Base-by-base conservation (phyloP, 2,888 invertebrate genomes). In the Euclidia mi region DNA sequence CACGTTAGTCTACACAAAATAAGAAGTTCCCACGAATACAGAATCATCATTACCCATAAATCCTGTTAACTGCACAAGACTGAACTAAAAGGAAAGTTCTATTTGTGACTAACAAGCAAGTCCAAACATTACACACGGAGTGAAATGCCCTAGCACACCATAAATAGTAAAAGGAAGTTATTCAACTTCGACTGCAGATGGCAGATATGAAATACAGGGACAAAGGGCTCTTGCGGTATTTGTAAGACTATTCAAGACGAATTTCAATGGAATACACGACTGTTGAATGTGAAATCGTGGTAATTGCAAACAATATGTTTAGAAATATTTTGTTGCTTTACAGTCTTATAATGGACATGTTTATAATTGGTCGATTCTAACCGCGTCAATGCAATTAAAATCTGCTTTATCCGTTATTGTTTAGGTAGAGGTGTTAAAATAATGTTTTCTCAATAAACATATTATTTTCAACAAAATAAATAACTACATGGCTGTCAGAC, bases 81-180 rank as follows among this genome's bases (percentile, higher is more conserved):
- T 56, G 37, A 20, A 34, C 46, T 41, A 55, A 65, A 66, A 70
- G 71, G 79, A 78, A 78, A 82, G 74, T 76, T 69, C 76, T 71
- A 79, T 65, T 70, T 69, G 62, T 73, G 61, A 75, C 76, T 80
- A 81, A 81, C 77, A 67, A 78, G 69, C 71, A 10, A 43, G 61
- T 55, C 67, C 50, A 40, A 63, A 64, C 69, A 60, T 69, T 65
- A 69, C 65, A 66, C 51, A 60, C 46, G 47, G 57, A 78, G 83
- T 76, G 87, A 89, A 86, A 88, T 82, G 85, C 76, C 84, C 83
- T 79, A 82, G 63, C 67, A 76, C 66, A 51, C 88, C 85, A 74
- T 85, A 85, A 78, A 82, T 60, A 79, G 84, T 57, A 65, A 55
- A 52, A 76, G 84, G 82, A 82, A 82, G 79, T 78, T 69, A 77